Evolutionary conservation across 2,113 vertebrate species (phyloP), one percentile per base, ranked within the genome.

Genomic region (Microtus richardsoni): DNA sequence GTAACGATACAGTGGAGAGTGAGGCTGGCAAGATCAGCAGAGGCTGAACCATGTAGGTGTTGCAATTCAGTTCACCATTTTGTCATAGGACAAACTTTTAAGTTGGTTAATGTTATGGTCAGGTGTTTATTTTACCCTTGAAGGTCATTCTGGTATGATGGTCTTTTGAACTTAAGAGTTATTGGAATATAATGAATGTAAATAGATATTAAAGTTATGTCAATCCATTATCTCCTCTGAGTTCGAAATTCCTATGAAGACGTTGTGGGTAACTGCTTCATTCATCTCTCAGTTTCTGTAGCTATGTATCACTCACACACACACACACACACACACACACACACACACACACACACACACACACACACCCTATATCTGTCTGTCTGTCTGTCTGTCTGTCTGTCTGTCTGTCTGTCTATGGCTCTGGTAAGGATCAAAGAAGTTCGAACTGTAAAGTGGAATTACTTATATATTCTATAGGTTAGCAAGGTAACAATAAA

Each of bases 71-170:
- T 44, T 89, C 82, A 92, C 70, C 75, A 70, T 19, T 95, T 95
- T 82, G 39, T 95, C 33, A 70, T 77, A 92, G 66, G 44, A 21
- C 26, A 68, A 21, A 39, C 54, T 74, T 82, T 71, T 62, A 88
- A 80, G 2, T 62, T 94, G 21, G 47, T 83, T 95, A 95, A 85
- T 95, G 93, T 77, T 14, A 39, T 71, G 22, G 47, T 60, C 75
- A 80, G 22, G 74, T 79, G 91, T 96, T 94, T 95, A 84, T 84
- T 44, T 41, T 41, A 83, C 24, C 26, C 89, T 86, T 91, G 33
- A 80, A 75, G 28, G 8, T 66, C 12, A 77, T 88, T 94, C 52
- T 86, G n/a, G 49, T 16, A 82, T 92, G 85, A 83, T 95, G 82
- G 9, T 86, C 47, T 82, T 39, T 91, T 95, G 62, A 14, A 21